Evolutionary conservation across 2,797 vertebrate species (phyloP).

Genomic region (Bradypus variegatus): DNA sequence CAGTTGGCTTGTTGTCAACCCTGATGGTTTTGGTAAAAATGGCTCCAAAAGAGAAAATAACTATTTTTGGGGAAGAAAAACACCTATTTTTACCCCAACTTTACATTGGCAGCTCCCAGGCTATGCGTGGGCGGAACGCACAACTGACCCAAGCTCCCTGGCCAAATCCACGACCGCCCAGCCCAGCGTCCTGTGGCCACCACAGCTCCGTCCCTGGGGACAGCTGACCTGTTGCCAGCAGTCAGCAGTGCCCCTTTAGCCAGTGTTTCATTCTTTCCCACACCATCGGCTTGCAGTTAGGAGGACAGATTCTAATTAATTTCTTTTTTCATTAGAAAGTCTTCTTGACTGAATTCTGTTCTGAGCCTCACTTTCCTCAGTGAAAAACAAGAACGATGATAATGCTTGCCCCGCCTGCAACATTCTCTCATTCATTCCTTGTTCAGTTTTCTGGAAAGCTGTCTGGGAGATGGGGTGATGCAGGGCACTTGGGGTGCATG

Average conservation of each 20-base stretch:
- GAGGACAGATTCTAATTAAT: not conserved
- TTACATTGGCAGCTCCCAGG: not conserved
- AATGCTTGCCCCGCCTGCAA: accelerated
- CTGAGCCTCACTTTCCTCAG: not conserved
- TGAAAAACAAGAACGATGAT: not conserved
- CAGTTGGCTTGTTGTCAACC: not conserved
- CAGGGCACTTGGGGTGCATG: accelerated
- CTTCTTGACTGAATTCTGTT: not conserved
- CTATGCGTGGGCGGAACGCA: accelerated
- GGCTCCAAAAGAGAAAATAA: not conserved
- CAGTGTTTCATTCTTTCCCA: accelerated
- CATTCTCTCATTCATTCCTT: not conserved
- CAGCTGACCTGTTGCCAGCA: accelerated
- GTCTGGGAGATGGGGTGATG: not conserved
- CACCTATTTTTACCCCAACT: not conserved
- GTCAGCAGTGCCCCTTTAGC: accelerated
- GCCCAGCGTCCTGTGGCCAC: accelerated
- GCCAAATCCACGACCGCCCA: accelerated
- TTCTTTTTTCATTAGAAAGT: not conserved
- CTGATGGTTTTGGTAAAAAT: not conserved
- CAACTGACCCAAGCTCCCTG: accelerated
- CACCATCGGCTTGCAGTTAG: not conserved
- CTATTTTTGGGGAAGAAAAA: not conserved
- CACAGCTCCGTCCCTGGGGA: accelerated
- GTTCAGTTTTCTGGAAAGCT: accelerated